A percentile compares a stretch with the other conserved stretches of the same genome.
Conservation (phyloP, 2,113 vertebrate genomes). For the Neomonachus schauinslandi region DNA sequence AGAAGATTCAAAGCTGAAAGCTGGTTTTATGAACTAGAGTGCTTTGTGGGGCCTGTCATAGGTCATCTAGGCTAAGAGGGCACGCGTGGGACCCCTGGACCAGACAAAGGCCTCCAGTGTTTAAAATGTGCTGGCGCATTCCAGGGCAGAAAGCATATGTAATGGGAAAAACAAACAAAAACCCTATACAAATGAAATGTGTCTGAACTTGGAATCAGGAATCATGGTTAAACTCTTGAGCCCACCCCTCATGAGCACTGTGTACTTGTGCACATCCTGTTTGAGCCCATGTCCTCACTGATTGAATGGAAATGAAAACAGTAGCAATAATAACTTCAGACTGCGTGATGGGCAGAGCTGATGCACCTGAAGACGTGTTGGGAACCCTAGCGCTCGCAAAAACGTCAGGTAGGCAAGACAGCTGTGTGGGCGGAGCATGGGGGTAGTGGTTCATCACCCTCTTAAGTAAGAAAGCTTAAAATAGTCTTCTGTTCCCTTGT, state of each 20-base stretch:
- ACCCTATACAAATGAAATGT: background rate
- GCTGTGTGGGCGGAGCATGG: accelerated
- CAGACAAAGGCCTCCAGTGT: background rate
- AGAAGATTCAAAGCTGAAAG: slow-evolving; percentile 77
- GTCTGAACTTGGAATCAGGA: background rate
- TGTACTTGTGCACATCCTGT: background rate
- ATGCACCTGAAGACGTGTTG: background rate
- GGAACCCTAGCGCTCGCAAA: background rate
- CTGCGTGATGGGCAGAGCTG: background rate
- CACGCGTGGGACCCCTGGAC: slow-evolving; percentile 22
- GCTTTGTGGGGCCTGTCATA: slow-evolving; percentile 59
- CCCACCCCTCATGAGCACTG: too few relatives aligned
- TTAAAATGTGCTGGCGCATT: background rate
- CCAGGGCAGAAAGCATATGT: background rate
- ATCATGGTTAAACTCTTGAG: background rate
- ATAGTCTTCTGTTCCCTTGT: background rate
- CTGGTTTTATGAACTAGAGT: slow-evolving; percentile 62
- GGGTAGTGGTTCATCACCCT: background rate
- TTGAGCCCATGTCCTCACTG: background rate
- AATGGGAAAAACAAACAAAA: background rate
- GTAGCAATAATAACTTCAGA: background rate
- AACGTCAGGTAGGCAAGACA: background rate
- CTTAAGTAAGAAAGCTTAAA: background rate
- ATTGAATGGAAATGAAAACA: background rate
- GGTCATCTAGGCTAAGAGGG: slow-evolving; percentile 52